Percentiles rank a stretch among this genome's conserved stretches.
Conservation (phyloP, 2,888 invertebrate genomes). For the Seira ritae region DNA sequence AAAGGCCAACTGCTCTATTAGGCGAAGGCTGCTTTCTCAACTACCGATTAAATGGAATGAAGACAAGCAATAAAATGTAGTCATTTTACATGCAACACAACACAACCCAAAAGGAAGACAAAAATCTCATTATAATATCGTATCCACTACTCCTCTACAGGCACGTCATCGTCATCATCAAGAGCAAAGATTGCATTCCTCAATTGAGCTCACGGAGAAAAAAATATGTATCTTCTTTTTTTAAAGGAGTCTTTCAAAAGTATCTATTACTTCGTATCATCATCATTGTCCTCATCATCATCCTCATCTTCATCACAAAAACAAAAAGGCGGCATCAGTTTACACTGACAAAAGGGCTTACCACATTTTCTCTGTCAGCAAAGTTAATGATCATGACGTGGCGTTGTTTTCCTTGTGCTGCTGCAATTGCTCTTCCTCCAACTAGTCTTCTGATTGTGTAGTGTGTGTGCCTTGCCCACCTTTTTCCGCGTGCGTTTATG, state of each 20-base stretch:
- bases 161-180: conserved; percentile 30
- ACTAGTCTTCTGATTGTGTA: too few relatives aligned
- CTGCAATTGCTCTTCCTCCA: too few relatives aligned
- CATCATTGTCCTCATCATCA: conserved; percentile 29
- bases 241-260: too few relatives aligned
- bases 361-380: conserved; percentile 50
- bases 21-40: too few relatives aligned
- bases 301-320: conserved; percentile 29
- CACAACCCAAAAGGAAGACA: conserved; percentile 11
- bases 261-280: neutral
- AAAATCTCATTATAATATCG: conserved; percentile 37
- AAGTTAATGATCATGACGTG: conserved; percentile 55
- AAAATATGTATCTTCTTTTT: too few relatives aligned
- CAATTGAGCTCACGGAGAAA: too few relatives aligned
- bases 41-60: conserved; percentile 18
- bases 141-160: conserved; percentile 24
- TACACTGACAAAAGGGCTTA: conserved; percentile 47
- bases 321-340: conserved; percentile 45
- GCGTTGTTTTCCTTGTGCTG: too few relatives aligned
- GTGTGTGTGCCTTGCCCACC: too few relatives aligned
- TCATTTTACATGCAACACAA: conserved; percentile 5
- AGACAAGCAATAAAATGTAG: conserved; percentile 24
- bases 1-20: conserved; percentile 23
- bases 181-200: conserved; percentile 35
- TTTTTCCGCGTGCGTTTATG: too few relatives aligned